These are phyloP conservation scores for Pygoscelis antarcticus DNA, from an alignment of 2,113 vertebrate species.

Conservation along the genomic window DNA sequence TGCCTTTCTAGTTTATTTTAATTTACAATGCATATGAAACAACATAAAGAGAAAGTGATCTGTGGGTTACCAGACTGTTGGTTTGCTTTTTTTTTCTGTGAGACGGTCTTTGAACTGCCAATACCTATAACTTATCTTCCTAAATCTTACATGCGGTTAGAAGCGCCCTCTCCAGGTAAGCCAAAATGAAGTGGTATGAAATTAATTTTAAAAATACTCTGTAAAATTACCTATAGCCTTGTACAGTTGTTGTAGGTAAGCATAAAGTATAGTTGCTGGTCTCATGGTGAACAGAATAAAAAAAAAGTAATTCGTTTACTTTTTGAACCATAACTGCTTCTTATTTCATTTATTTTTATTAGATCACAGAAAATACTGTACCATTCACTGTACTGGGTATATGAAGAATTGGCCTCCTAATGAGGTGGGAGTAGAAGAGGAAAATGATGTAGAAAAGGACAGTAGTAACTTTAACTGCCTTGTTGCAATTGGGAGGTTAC, in stretches of 20 bases:
- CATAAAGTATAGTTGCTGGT: neutral
- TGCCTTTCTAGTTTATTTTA: neutral
- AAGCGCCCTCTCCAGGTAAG: neutral
- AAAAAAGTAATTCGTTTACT: neutral
- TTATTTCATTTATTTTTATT: conserved; percentile 25
- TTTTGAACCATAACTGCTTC: conserved; percentile 3
- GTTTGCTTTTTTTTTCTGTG: neutral
- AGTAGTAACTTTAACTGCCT: conserved; percentile 86
- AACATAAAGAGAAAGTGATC: neutral
- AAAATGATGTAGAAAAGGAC: conserved; percentile 82
- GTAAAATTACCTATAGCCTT: neutral
- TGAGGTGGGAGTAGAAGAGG: conserved; percentile 82
- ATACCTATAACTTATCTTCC: neutral
- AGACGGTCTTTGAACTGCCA: neutral
- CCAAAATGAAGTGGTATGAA: neutral
- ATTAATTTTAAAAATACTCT: neutral
- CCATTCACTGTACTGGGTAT: conserved; percentile 91
- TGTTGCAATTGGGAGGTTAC: conserved; percentile 86
- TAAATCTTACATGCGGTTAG: neutral
- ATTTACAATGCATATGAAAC: neutral
- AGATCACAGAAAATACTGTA: conserved; percentile 89
- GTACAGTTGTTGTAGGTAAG: neutral
- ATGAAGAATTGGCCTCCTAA: conserved; percentile 87
- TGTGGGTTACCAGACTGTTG: neutral
- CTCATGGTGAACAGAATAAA: neutral